Evolutionary conservation across 2,888 invertebrate species (phyloP).

Genomic region (Trissoscelio sp.): DNA sequence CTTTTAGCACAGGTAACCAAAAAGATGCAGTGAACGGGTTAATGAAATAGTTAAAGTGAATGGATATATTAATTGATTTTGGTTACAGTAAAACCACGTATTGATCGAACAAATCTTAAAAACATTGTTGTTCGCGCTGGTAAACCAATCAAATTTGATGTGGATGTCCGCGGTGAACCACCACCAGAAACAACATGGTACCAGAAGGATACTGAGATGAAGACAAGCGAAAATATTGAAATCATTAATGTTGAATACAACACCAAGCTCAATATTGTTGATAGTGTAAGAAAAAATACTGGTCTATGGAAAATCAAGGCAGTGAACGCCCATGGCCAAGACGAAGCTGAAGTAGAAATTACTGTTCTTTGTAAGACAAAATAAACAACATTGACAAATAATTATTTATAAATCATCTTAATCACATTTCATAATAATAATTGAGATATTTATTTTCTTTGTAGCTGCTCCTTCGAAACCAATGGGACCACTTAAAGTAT

Average conservation of each 20-base stretch:
- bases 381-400: neutral
- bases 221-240: slow-evolving; percentile 88
- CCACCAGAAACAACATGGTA: slow-evolving; percentile 97
- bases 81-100: slow-evolving; percentile 96
- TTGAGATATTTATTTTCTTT: slow-evolving; percentile 4
- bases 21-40: too few relatives aligned
- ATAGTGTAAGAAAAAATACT: slow-evolving; percentile 92
- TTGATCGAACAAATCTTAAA: slow-evolving; percentile 97
- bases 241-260: slow-evolving; percentile 95
- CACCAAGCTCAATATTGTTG: slow-evolving; percentile 92
- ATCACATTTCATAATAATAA: neutral
- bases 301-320: slow-evolving; percentile 96
- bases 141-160: slow-evolving; percentile 95
- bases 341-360: slow-evolving; percentile 97
- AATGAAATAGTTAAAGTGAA: too few relatives aligned
- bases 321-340: slow-evolving; percentile 95
- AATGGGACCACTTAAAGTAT: slow-evolving; percentile 93
- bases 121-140: slow-evolving; percentile 95
- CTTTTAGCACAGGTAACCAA: too few relatives aligned
- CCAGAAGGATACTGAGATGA: slow-evolving; percentile 90
- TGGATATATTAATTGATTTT: too few relatives aligned
- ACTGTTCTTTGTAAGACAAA: slow-evolving; percentile 89
- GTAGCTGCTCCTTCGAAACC: slow-evolving; percentile 92
- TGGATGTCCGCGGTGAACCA: slow-evolving; percentile 98
- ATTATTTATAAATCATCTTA: neutral